A percentile compares a stretch with the other conserved stretches of the same genome.
Evolutionary conservation across 2,797 vertebrate species (phyloP).

Genomic region (Emys orbicularis): DNA sequence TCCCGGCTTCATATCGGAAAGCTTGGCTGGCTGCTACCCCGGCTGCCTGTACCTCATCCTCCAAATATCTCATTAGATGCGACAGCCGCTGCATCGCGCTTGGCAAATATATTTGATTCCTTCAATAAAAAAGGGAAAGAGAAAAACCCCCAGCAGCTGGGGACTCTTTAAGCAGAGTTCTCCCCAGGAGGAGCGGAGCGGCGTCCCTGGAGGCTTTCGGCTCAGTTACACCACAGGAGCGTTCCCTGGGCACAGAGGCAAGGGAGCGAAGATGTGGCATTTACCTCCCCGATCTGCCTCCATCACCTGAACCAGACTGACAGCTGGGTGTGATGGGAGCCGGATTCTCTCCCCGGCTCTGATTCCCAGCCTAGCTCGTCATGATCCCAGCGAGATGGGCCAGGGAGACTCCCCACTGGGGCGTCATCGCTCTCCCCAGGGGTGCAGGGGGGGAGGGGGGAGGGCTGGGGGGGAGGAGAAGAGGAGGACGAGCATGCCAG

Average conservation of each 20-base stretch:
- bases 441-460: background rate
- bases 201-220: conserved; percentile 73
- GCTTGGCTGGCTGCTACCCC: background rate
- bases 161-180: conserved; percentile 64
- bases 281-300: conserved; percentile 35
- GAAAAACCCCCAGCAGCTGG: conserved; percentile 45
- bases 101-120: conserved; percentile 77
- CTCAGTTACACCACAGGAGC: conserved; percentile 51
- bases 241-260: background rate
- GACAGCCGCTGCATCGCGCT: conserved; percentile 77
- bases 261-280: conserved; percentile 44
- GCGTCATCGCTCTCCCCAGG: background rate
- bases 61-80: conserved; percentile 76
- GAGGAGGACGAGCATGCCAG: background rate
- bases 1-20: background rate
- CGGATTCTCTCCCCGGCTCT: background rate
- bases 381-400: background rate
- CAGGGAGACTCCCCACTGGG: background rate
- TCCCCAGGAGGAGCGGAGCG: conserved; percentile 61
- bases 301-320: background rate
- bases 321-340: background rate
- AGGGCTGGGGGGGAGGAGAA: background rate
- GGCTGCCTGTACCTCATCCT: conserved; percentile 23
- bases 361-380: background rate
- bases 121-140: conserved; percentile 72